These are phyloP conservation scores for Chlorocebus sabaeus DNA, from an alignment of 2,113 vertebrate species.

Conservation along the genomic window DNA sequence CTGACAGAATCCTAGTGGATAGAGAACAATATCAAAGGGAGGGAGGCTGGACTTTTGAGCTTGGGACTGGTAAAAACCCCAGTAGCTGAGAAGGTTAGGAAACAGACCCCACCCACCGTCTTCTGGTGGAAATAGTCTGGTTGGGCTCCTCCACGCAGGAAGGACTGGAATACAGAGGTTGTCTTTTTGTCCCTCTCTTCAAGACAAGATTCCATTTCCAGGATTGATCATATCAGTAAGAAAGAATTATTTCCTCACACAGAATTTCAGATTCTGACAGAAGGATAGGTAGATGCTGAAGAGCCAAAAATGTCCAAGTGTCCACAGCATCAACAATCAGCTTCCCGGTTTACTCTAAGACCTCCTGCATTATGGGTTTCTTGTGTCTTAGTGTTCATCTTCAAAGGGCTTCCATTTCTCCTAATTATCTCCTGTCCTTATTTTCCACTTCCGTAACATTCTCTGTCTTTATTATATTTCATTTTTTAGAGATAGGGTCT, in stretches of 20 bases:
- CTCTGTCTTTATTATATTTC: neutral
- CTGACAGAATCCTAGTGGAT: neutral
- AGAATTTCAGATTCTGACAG: neutral
- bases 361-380: neutral
- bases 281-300: neutral
- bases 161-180: neutral
- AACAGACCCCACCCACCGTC: neutral
- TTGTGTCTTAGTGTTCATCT: neutral
- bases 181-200: neutral
- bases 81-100: neutral
- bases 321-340: neutral
- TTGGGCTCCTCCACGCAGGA: neutral
- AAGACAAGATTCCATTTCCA: neutral
- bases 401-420: neutral
- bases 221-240: neutral
- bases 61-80: neutral
- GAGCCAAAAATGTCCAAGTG: neutral
- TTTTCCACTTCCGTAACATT: neutral
- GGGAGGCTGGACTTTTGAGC: neutral
- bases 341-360: neutral
- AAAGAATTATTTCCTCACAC: neutral
- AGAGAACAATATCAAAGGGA: neutral
- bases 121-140: neutral
- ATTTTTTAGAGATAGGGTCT: too few relatives aligned
- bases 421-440: neutral